Evolutionary conservation across 2,113 vertebrate species (phyloP), one percentile per base, ranked within the genome.

Genomic region (Lycaon pictus): DNA sequence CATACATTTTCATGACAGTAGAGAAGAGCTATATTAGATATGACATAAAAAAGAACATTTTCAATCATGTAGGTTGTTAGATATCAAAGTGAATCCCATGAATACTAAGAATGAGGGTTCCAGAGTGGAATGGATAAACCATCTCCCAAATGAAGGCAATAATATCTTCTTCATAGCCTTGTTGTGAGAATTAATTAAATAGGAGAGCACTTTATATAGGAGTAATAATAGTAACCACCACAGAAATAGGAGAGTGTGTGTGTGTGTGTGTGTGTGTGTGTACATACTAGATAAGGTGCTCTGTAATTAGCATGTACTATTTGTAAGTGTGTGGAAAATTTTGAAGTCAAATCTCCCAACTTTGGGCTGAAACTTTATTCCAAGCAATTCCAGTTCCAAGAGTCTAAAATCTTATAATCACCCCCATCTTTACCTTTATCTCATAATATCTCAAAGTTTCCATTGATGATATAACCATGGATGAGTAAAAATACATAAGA

Each of bases 301-400:
- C 3, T 71, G 11, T 35, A 35, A 19, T 60, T 37, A 27, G 12
- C 16, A 29, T 32, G 23, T 48, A 55, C 17, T 88, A n/a, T 77
- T 63, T 72, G 5, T 90, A 81, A 51, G 29, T 65, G 81, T 23
- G 35, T 72, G 86, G 35, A 88, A 89, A 95, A 92, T 48, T 16
- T 77, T 81, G 56, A 88, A 67, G 37, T 65, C 80, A 90, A 80
- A 56, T 9, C 17, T 95, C 35, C 29, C 56, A 65, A 10, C 2
- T 65, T 79, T 23, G 80, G 25, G 76, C 1, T 67, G 53, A 87
- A 95, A 69, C 16, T 77, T 79, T 84, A 88, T 71, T 90, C 56
- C 0, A 16, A 10, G 53, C 71, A 80, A 95, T 23, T 62, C 29
- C 51, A 90, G 25, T 62, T 12, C 53, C 43, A 58, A 79, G 32